Evolutionary conservation across 1,140 invertebrate species (phyloP), one percentile per base, ranked within the genome.

Genomic region (Ruditapes philippinarum): DNA sequence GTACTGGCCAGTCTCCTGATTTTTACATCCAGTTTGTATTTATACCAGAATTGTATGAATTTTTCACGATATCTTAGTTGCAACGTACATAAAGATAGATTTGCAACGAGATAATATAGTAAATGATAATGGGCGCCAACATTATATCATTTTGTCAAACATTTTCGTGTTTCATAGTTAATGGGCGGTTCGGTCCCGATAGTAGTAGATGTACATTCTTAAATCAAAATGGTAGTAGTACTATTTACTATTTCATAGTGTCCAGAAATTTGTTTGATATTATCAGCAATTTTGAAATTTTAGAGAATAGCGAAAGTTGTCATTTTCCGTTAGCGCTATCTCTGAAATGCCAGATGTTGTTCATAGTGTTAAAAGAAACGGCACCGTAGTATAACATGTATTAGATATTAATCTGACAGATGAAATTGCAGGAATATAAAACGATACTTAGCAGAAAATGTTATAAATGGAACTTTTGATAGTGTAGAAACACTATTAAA

Each of bases 191-290:
- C 51, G 51, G 51, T 11, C 51, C 51, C 19, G 3, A 11, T 19
- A 54, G 51, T 54, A 19, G 51, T 19, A 22, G 51, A 54, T 54
- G 12, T 14, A 54, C 22, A 54, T 54, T 54, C 4, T 54, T n/a
- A 54, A 74, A 74, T 45, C 70, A 74, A 74, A 74, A 40, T 14
- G 42, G 42, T 45, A 45, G 42, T 45, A 45, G 42, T 45, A 45
- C 5, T 45, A 14, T 45, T 45, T 36, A 74, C 25, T 74, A 74
- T 25, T 74, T 40, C 11, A 74, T 40, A n/a, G 70, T 25, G 17
- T 28, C 70, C 40, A 74, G 22, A 45, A 19, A 74, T 14, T n/a
- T 74, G 9, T 42, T 74, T 19, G 38, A 22, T 54, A 19, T 54
- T 54, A 22, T 54, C 22, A 22, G 12, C 22, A 54, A 54, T 54